Evolutionary conservation across 2,113 vertebrate species (phyloP), one percentile per base, ranked within the genome.

Genomic region (Chaetodon trifascialis): DNA sequence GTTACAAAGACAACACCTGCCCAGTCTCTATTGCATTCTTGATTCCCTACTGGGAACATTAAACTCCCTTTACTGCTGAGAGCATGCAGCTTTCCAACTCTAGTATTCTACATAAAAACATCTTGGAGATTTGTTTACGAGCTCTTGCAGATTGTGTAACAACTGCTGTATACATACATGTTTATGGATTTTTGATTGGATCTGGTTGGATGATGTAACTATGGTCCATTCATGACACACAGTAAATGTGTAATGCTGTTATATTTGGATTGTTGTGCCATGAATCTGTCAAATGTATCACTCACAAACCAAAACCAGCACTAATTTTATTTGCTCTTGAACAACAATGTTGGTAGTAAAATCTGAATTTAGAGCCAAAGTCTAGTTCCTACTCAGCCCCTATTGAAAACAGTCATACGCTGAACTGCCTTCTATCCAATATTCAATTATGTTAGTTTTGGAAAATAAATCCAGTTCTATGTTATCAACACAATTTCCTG

Each of bases 281-380:
- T 82, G 25, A 78, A 85, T 76, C 60, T 73, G 73, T 79, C 55
- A 46, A 38, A 54, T 25, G 12, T 14, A 30, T 84, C 75, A 79
- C 49, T 86, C 64, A 19, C 38, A 44, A 66, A 54, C 68, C 19
- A 65, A 60, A 79, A 56, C 19, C 64, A 60, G 10, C 1, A 34
- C 8, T 25, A 21, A 63, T 51, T 81, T 76, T 68, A 76, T 82
- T 65, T 68, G 51, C 23, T 54, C 83, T 76, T 60, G 7, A 88
- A 76, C 56, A 7, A 16, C 30, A 65, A 52, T 58, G 44, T 42
- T 60, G 30, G 65, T 0, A 74, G 40, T 75, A 74, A 72, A 75
- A 72, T 21, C 34, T 11, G 30, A 83, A 79, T 68, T 19, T 54
- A 17, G 14, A 72, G 56, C 42, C 56, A 52, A 67, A 76, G 11